phyloP scores from a whole-genome alignment of 2,113 vertebrate species.

The Nothoprocta perdicaria region DNA sequence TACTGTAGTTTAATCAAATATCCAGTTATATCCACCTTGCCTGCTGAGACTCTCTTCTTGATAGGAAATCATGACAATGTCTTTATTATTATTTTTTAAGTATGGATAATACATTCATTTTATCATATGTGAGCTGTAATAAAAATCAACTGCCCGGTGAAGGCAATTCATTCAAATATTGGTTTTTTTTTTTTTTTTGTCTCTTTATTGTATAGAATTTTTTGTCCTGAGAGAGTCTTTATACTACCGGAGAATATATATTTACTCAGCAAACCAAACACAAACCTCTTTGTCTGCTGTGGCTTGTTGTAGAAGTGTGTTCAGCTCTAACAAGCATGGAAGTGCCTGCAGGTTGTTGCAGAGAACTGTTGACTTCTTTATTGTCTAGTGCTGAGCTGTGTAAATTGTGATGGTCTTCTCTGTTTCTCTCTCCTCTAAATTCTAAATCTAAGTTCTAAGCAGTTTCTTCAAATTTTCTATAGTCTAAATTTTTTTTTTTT shows the following conservation, averaged over 20 bases:
- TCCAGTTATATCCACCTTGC: neutral
- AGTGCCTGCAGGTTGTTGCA: neutral
- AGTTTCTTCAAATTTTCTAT: neutral
- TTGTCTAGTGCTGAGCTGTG: neutral
- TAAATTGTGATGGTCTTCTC: neutral
- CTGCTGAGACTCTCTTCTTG: neutral
- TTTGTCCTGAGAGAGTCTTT: neutral
- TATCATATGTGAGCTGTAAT: neutral
- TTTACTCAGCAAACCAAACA: neutral
- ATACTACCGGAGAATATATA: neutral
- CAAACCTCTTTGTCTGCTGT: neutral
- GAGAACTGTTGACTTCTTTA: neutral
- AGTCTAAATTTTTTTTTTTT: neutral
- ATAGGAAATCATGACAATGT: neutral
- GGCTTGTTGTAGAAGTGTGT: neutral
- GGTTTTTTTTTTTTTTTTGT: neutral
- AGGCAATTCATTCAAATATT: neutral
- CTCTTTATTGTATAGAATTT: neutral
- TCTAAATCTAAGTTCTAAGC: neutral
- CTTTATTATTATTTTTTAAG: neutral
- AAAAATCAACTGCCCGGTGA: neutral
- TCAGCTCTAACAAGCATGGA: neutral
- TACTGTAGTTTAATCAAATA: neutral
- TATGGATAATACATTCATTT: neutral
- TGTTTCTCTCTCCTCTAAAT: neutral